Conservation (phyloP, 1,140 invertebrate species). For the Popillia japonica region DNA sequence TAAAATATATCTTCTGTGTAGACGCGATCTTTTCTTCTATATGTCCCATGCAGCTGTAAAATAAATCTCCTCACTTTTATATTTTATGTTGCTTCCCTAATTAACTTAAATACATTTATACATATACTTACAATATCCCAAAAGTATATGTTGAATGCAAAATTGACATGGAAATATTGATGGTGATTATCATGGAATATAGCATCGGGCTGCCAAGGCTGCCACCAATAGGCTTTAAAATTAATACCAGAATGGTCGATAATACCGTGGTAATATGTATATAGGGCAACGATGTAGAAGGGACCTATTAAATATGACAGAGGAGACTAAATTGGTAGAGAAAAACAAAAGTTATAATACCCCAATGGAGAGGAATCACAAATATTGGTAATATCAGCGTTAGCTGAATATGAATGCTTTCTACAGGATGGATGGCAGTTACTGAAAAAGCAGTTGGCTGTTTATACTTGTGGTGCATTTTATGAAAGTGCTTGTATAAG, state of each 20-base stretch:
- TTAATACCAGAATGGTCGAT: conserved; percentile 80
- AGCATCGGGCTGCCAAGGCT: conserved; percentile 78
- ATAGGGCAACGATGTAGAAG: conserved; percentile 67
- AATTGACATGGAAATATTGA: conserved; percentile 81
- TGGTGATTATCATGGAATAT: conserved; percentile 82
- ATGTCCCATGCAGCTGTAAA: conserved; percentile 73
- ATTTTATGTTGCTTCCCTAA: too few relatives aligned
- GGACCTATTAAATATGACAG: conserved; percentile 62
- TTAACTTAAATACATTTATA: not conserved
- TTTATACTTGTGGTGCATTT: conserved; percentile 78
- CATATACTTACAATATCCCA: conserved; percentile 70
- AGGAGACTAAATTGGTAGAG: not conserved
- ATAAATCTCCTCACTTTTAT: conserved; percentile 39
- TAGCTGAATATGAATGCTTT: conserved; percentile 70
- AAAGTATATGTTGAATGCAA: conserved; percentile 73
- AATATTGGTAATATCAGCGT: conserved; percentile 66
- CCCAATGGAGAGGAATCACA: conserved; percentile 68
- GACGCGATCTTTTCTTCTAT: conserved; percentile 68
- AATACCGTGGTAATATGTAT: conserved; percentile 79
- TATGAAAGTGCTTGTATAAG: conserved; percentile 77
- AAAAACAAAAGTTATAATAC: conserved; percentile 60
- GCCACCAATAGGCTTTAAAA: conserved; percentile 78
- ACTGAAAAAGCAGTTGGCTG: conserved; percentile 79
- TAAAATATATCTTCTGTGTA: conserved; percentile 75
- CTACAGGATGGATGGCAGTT: conserved; percentile 77